Conservation (phyloP, 2,888 invertebrate genomes). For the Pheosia tremula region DNA sequence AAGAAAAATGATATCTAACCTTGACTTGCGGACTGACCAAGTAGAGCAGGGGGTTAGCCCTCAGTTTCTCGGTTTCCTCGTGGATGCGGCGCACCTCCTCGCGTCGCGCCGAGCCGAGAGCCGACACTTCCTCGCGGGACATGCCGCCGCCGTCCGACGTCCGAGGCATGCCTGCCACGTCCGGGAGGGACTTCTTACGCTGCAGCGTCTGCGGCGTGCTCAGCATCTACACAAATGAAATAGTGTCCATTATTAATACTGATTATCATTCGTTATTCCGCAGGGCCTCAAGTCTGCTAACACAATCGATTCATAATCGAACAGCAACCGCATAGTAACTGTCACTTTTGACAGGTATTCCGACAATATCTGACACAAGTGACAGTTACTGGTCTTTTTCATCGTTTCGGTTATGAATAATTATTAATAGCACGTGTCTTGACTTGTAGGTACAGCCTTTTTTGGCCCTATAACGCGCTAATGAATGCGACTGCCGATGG, state of each 20-base stretch:
- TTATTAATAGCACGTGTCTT: no score
- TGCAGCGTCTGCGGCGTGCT: conserved; percentile 92
- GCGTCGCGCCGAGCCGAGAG: conserved; percentile 95
- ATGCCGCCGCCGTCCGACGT: conserved; percentile 89
- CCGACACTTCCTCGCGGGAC: conserved; percentile 97
- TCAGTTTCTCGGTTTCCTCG: conserved; percentile 95
- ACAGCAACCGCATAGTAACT: no score
- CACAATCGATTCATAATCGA: no score
- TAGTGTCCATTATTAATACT: conserved; percentile 6
- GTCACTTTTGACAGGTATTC: no score
- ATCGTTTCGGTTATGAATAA: no score
- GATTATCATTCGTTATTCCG: no score
- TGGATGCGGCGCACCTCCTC: conserved; percentile 96
- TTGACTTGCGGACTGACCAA: conserved; percentile 98
- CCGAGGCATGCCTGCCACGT: conserved; percentile 93
- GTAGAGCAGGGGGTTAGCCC: conserved; percentile 97
- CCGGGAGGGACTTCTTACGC: conserved; percentile 98
- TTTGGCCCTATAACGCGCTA: no score
- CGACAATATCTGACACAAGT: no score
- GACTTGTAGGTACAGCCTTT: no score
- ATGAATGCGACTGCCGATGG: no score
- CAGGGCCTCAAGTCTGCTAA: no score
- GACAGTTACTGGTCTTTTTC: no score
- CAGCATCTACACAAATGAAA: conserved; percentile 85
- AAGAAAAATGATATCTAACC: conserved; percentile 80